A percentile compares a stretch with the other conserved stretches of the same genome.
These are phyloP conservation scores for Iselma pallidipennis DNA, from an alignment of 2,888 invertebrate genomes.

Conservation along the genomic window DNA sequence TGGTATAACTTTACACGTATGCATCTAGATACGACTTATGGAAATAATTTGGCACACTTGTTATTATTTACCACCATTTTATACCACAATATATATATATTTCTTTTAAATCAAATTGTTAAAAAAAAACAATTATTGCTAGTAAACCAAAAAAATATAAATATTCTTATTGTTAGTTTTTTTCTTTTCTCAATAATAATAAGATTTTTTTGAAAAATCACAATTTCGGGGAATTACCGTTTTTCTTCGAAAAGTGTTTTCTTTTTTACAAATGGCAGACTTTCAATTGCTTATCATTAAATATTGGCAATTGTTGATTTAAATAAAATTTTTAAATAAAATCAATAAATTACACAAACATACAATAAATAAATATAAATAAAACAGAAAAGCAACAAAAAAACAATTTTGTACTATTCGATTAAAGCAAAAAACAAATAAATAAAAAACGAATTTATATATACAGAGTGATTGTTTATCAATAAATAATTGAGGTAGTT, in stretches of 20 bases:
- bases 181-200: not conserved
- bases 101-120: too few relatives aligned
- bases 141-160: constrained; percentile 11
- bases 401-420: constrained; percentile 1
- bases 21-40: too few relatives aligned
- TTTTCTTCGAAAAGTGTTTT: constrained; percentile 14
- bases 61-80: constrained; percentile 2
- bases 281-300: constrained; percentile 32
- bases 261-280: constrained; percentile 28
- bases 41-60: too few relatives aligned
- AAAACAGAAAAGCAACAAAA: constrained; percentile 6
- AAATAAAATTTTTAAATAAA: constrained; percentile 7
- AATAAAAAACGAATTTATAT: not conserved
- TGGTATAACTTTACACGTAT: too few relatives aligned
- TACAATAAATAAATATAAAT: constrained; percentile 10
- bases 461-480: constrained; percentile 25
- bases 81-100: too few relatives aligned
- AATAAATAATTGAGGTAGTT: constrained; percentile 37
- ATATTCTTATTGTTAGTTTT: constrained; percentile 6
- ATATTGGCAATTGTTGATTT: constrained; percentile 18
- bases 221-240: not conserved
- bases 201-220: not conserved
- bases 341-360: constrained; percentile 13
- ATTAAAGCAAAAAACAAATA: not conserved
- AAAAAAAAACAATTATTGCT: constrained; percentile 10